Percentiles rank a stretch among this genome's conserved stretches.
Evolutionary conservation across 2,797 vertebrate species (phyloP).

Genomic region (Pelobates cultripes): DNA sequence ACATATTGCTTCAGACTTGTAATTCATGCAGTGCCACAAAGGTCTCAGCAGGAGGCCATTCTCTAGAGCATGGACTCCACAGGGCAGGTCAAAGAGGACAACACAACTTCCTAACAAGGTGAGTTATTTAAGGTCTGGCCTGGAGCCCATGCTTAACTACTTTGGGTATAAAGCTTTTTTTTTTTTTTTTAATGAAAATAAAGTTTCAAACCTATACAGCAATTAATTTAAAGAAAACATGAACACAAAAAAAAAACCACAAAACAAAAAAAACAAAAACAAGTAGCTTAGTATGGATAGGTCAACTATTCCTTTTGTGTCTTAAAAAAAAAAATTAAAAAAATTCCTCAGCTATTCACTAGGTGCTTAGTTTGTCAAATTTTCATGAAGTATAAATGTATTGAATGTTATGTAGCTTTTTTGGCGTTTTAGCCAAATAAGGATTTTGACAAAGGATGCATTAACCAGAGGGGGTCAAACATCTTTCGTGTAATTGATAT

Average conservation of each 20-base stretch:
- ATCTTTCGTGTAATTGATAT: no score
- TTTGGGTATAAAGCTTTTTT: not conserved
- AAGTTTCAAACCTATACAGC: not conserved
- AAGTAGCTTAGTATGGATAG: not conserved
- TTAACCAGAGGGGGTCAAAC: no score
- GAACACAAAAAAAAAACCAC: not conserved
- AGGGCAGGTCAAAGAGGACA: conserved; percentile 69
- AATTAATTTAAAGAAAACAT: not conserved
- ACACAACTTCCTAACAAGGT: conserved; percentile 67
- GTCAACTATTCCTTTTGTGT: not conserved
- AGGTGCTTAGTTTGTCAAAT: not conserved
- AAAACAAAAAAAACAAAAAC: no score
- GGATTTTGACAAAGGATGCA: not conserved
- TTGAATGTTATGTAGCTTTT: not conserved
- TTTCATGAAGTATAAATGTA: not conserved
- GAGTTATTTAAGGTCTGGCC: conserved; percentile 43
- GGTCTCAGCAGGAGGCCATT: conserved; percentile 64
- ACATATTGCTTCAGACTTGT: conserved; percentile 63
- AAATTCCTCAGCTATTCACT: not conserved
- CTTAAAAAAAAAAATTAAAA: not conserved
- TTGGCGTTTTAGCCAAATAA: not conserved
- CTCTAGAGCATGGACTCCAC: conserved; percentile 65
- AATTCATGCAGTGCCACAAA: conserved; percentile 62
- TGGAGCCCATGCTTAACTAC: not conserved
- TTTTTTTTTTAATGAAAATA: not conserved